Base-by-base conservation (phyloP, 1,140 invertebrate species). In the Steinernema feltiae region DNA sequence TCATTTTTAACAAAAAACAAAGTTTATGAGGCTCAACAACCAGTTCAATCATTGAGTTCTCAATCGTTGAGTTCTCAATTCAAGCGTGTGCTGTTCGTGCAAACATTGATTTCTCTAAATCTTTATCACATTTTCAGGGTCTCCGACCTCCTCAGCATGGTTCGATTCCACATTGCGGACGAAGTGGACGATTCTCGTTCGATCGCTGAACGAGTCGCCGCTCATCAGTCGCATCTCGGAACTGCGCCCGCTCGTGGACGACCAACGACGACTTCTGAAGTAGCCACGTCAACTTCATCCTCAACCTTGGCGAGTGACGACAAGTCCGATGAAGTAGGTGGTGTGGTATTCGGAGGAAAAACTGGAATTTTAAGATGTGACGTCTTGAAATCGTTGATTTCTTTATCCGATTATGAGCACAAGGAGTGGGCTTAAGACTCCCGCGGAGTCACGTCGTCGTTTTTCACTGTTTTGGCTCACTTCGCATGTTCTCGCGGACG, bases 111-210 rank as follows among this genome's bases (percentile, higher is more conserved):
- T n/a, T n/a, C 7, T 12, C 41, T 46, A 46, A 7, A 7, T 46
- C n/a, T n/a, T n/a, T 46, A 46, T 46, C n/a, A n/a, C n/a, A n/a
- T n/a, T 63, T 63, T 27, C 53, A 63, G 53, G 53, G 24, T 27
- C 3, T 3, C 24, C 53, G 24, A 12, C 7, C 53, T 17, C 24
- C 53, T 63, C 53, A 7, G 53, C 7, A 63, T 63, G 53, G 53
- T 63, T 63, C 53, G 53, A 12, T 63, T 63, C 53, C 53, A 63
- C 53, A 63, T 63, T 63, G 53, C 53, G 53, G 53, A 63, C 24
- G 53, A 63, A 21, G 3, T 7, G 7, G 53, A 63, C 15, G 53
- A 63, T 27, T n/a, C 15, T 27, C 35, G 35, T 41, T 41, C 35
- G 18, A 41, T 41, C 7, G 35, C 35, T 7, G 35, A 41, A 41